These are phyloP conservation scores for Sebastes matsubarae DNA, from an alignment of 2,797 vertebrate species.

Conservation along the genomic window DNA sequence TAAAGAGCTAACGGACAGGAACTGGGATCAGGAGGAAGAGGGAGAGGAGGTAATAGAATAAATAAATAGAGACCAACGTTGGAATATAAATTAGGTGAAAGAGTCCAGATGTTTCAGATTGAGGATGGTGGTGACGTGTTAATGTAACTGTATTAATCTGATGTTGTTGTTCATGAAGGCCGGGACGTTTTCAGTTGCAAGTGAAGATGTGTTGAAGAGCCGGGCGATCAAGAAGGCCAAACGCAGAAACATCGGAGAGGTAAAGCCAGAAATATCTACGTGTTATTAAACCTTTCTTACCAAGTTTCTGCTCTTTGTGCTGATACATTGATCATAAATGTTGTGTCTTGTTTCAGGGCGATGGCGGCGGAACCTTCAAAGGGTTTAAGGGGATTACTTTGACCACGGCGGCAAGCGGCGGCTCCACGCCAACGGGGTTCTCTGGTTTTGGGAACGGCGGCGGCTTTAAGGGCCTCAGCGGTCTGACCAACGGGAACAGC, in stretches of 20 bases:
- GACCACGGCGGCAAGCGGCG: not conserved
- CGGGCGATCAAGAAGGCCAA: slow-evolving; percentile 96
- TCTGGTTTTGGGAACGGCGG: slow-evolving; percentile 72
- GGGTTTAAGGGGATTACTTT: slow-evolving; percentile 81
- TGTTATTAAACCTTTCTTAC: not conserved
- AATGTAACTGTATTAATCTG: not conserved
- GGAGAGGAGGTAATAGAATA: slow-evolving; percentile 88
- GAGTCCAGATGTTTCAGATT: too few relatives aligned
- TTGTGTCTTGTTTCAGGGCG: slow-evolving; percentile 57
- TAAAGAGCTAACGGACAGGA: slow-evolving; percentile 95
- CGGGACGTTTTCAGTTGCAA: slow-evolving; percentile 92
- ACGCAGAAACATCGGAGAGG: slow-evolving; percentile 88
- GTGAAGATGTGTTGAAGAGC: slow-evolving; percentile 92
- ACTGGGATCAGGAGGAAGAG: slow-evolving; percentile 98
- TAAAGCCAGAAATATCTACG: slow-evolving; percentile 51
- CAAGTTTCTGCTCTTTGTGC: not conserved
- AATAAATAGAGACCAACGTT: too few relatives aligned
- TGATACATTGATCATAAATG: not conserved
- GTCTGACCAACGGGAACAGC: slow-evolving; percentile 78
- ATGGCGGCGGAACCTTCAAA: slow-evolving; percentile 75
- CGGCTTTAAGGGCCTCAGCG: slow-evolving; percentile 70
- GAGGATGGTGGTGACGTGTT: too few relatives aligned
- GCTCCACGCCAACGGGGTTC: slow-evolving; percentile 34
- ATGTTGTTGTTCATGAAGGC: slow-evolving; percentile 77
- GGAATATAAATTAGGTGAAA: too few relatives aligned